Conservation (phyloP, 2,888 invertebrate species). For the Drosophila parthenogenetica region DNA sequence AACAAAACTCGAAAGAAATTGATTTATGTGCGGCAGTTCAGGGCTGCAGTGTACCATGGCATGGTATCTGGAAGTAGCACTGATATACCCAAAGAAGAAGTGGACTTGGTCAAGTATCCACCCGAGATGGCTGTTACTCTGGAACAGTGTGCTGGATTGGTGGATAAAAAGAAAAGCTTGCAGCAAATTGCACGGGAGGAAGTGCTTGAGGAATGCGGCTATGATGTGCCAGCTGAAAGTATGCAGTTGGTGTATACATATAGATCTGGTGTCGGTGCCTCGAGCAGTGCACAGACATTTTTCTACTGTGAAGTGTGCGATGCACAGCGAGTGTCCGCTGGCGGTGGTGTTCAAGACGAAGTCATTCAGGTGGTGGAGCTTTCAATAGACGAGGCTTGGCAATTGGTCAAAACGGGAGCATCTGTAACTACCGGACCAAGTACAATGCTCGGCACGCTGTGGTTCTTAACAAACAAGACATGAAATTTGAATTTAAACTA, state of each 20-base stretch:
- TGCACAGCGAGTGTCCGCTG: slow-evolving; percentile 38
- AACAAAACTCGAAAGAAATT: slow-evolving; percentile 91
- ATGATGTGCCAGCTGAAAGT: slow-evolving; percentile 44
- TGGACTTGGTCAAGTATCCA: slow-evolving; percentile 89
- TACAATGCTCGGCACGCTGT: slow-evolving; percentile 40
- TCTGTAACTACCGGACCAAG: slow-evolving; percentile 41
- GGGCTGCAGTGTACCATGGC: slow-evolving; percentile 92
- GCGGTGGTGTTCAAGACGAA: slow-evolving; percentile 21
- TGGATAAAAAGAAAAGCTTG: slow-evolving; percentile 91
- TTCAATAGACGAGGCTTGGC: slow-evolving; percentile 48
- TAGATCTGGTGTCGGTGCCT: slow-evolving; percentile 59
- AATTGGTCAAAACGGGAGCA: slow-evolving; percentile 40
- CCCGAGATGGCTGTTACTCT: slow-evolving; percentile 91
- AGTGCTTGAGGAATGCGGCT: slow-evolving; percentile 93
- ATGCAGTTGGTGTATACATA: slow-evolving; percentile 44
- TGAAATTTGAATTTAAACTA: slow-evolving; percentile 10
- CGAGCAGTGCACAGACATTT: slow-evolving; percentile 42
- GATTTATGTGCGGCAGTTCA: slow-evolving; percentile 95
- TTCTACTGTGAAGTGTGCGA: slow-evolving; percentile 68
- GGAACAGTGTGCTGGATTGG: slow-evolving; percentile 97
- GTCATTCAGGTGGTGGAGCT: slow-evolving; percentile 62
- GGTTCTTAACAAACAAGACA: slow-evolving; percentile 58
- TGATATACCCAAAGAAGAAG: slow-evolving; percentile 76
- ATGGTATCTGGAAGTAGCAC: slow-evolving; percentile 86
- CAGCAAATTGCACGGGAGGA: slow-evolving; percentile 94